Base-by-base conservation (phyloP, 2,113 vertebrate species). In the Oreochromis spilurus region DNA sequence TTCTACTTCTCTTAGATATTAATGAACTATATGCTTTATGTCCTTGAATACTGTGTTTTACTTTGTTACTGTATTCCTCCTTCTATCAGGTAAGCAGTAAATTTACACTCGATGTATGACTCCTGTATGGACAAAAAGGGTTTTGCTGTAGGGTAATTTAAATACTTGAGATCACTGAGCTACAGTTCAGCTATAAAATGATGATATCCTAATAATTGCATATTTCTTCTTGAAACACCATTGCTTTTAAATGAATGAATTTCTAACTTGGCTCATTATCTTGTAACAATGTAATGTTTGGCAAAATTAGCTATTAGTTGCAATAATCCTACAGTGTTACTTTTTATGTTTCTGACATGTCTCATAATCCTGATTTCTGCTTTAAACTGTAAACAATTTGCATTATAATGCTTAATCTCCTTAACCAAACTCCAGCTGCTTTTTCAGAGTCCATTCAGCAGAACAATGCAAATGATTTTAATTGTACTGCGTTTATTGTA, bases 361-460 rank as follows among this genome's bases (percentile, higher is more conserved):
- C 0, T 77, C 26, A 88, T 86, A 79, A 90, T 87, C 80, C 83
- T 67, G 40, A 85, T 65, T 88, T 84, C 84, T 84, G 67, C 84
- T 80, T 82, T 53, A 87, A 50, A 88, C 82, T 83, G 79, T 52
- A 70, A 92, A 84, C 80, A 88, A 84, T 90, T 88, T 86, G 78
- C 83, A 88, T 78, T 78, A 45, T 91, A 91, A 91, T 94, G 81
- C 86, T 70, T 93, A 94, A 94, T 91, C 93, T 90, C 87, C 58
- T 94, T 91, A 86, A 84, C 78, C 24, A 87, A 91, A 93, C 78
- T 9, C 17, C 58, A 3, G 36, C 83, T 84, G 83, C 77, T 58
- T 86, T 84, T 86, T 83, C 17, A 82, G 67, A 48, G 26, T 88
- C 13, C 75, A 85, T 88, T 87, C 62, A 87, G 38, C 26, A 34